Evolutionary conservation across 2,888 invertebrate genomes (phyloP).

Genomic region (Crematogaster levior): DNA sequence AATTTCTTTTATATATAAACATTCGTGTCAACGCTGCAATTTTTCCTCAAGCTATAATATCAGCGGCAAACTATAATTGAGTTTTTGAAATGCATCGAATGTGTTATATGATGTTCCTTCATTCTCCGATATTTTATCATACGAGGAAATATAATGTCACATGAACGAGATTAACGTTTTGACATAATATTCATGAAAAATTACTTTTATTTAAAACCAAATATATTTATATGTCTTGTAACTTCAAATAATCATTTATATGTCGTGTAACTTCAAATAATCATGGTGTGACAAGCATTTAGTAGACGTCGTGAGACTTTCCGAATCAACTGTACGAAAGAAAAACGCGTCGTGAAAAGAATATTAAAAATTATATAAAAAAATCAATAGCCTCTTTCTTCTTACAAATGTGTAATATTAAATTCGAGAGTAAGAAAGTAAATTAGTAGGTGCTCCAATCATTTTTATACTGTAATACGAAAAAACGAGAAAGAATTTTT

Average conservation of each 20-base stretch:
- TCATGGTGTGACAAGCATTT: neutral
- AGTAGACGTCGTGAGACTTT: neutral
- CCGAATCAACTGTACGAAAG: neutral
- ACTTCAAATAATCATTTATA: too few relatives aligned
- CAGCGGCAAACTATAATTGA: neutral
- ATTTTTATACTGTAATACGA: neutral
- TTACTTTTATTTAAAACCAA: neutral
- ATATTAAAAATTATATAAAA: neutral
- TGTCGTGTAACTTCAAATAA: neutral
- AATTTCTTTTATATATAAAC: neutral
- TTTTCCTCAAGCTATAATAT: neutral
- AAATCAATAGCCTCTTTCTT: neutral
- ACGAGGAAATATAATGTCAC: neutral
- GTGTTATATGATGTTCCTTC: neutral
- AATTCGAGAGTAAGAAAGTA: neutral
- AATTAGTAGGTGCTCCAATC: neutral
- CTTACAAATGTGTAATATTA: neutral
- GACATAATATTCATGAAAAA: conserved; percentile 1
- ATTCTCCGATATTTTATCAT: neutral
- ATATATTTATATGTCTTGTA: neutral
- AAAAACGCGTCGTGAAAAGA: neutral
- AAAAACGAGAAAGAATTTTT: neutral
- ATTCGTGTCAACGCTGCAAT: neutral
- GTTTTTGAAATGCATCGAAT: conserved; percentile 4
- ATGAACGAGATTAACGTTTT: neutral